Conservation (phyloP, 2,888 invertebrate species). For the Pycnomerus fuliginosus region DNA sequence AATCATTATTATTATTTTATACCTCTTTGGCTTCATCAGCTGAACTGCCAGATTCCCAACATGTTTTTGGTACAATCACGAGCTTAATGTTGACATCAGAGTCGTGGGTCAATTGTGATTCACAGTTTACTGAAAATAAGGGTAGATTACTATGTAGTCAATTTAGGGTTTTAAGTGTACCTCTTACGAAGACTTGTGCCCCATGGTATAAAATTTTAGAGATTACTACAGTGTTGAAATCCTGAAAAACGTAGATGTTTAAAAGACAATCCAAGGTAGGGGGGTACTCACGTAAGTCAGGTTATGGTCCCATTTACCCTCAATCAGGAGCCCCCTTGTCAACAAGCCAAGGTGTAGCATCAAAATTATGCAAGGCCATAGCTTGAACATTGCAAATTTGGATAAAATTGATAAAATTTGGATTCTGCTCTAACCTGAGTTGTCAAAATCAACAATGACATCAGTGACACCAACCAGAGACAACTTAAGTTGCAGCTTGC, state of each 20-base stretch:
- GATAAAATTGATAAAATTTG: too few species aligned
- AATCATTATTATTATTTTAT: slow-evolving; percentile 16
- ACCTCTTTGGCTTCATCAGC: slow-evolving; percentile 42
- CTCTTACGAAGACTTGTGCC: slow-evolving; percentile 67
- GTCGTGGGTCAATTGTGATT: slow-evolving; percentile 43
- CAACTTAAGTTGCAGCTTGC: too few species aligned
- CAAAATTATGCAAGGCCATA: too few species aligned
- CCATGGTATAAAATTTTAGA: slow-evolving; percentile 70
- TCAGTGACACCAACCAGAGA: too few species aligned
- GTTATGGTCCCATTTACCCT: slow-evolving; percentile 67
- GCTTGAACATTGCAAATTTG: too few species aligned
- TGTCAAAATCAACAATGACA: too few species aligned
- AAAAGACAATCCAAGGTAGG: not conserved
- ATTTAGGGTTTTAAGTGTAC: slow-evolving; percentile 56
- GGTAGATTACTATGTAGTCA: slow-evolving; percentile 15
- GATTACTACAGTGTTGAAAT: slow-evolving; percentile 54
- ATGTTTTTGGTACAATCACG: slow-evolving; percentile 58
- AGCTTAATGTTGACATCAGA: slow-evolving; percentile 55
- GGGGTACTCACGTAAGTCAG: slow-evolving; percentile 49
- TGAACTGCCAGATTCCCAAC: slow-evolving; percentile 56
- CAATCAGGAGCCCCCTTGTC: slow-evolving; percentile 64
- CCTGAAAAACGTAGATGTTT: slow-evolving; percentile 43
- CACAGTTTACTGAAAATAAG: slow-evolving; percentile 53
- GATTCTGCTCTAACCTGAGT: too few species aligned
- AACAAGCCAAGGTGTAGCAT: too few species aligned